phyloP scores from a whole-genome alignment of 2,888 invertebrate genomes.

The Onthophagus sagittarius region DNA sequence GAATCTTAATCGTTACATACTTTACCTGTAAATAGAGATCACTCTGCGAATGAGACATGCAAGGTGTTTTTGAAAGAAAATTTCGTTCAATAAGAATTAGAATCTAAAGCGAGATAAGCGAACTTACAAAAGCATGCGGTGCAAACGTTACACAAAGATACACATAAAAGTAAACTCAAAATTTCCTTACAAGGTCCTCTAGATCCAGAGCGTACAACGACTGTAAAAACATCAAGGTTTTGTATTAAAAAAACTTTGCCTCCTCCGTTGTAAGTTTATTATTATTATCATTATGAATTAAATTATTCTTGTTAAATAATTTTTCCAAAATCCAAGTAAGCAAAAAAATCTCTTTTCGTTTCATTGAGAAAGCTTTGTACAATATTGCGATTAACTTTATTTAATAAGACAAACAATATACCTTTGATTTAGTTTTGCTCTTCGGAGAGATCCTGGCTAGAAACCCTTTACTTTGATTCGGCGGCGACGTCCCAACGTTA shows the following conservation, averaged over 20 bases:
- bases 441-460: slow-evolving; percentile 60
- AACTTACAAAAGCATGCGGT: slow-evolving; percentile 7
- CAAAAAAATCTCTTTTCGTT: not conserved
- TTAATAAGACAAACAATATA: slow-evolving; percentile 37
- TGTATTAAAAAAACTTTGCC: slow-evolving; percentile 17
- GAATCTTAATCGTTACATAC: not conserved
- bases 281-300: slow-evolving; percentile 4
- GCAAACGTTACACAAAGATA: slow-evolving; percentile 23
- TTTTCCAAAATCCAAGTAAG: not conserved
- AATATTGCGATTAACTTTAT: not conserved
- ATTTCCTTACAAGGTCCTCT: slow-evolving; percentile 44
- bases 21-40: not conserved
- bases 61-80: not conserved
- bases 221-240: slow-evolving; percentile 47
- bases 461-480: slow-evolving; percentile 47
- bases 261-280: slow-evolving; percentile 1
- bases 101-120: slow-evolving; percentile 1
- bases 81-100: not conserved
- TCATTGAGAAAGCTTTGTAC: not conserved
- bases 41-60: slow-evolving; percentile 8
- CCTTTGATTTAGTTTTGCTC: slow-evolving; percentile 62
- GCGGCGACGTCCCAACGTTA: slow-evolving; percentile 36
- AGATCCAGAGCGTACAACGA: slow-evolving; percentile 56
- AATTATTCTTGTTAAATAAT: not conserved
- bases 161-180: slow-evolving; percentile 31